Evolutionary conservation across 1,140 invertebrate genomes (phyloP), one percentile per base, ranked within the genome.

Genomic region (Halyomorpha halys): DNA sequence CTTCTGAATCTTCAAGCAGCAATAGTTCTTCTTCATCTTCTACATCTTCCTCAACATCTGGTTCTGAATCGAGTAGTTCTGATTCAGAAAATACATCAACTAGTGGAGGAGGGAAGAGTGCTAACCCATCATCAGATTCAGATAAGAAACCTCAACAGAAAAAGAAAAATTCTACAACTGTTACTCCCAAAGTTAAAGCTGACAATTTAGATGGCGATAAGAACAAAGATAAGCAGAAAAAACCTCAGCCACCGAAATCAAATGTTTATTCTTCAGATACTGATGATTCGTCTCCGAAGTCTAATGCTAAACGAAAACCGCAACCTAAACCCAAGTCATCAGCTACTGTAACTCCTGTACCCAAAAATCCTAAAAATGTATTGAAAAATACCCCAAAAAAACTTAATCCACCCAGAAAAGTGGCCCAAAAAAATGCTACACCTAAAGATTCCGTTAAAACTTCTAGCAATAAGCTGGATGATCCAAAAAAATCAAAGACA

Each of bases 401-500:
- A n/a, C 21, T 44, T 15, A 65, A 62, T 23, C 39, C 60, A 47
- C 60, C 59, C 23, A 60, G 66, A 62, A 65, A 66, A 65, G 63
- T 64, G 14, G 54, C 68, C 6, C 51, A 67, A 8, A 70, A 68
- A 56, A 53, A 63, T 16, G 76, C 76, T 70, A 14, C 71, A 1
- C 23, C 53, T 25, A 54, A 67, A 27, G 72, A 75, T 6, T 80
- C 78, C 71, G 66, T 72, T 27, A 62, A 76, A 76, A 68, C 73
- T 69, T 44, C 63, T 59, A 60, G 68, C 65, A 25, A 59, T 14
- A 65, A 65, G 49, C 21, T 44, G 19, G 78, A 74, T 61, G 71
- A 73, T 0, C 76, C 80, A 68, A 77, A 80, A 44, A 84, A 83
- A 62, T 71, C 78, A 16, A 89, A 88, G 69, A 87, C 86, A 66